A percentile compares a stretch with the other conserved stretches of the same genome.
These are phyloP conservation scores for Holothuria leucospilota DNA, from an alignment of 53 echinoderm and acorn worm species.

Conservation along the genomic window DNA sequence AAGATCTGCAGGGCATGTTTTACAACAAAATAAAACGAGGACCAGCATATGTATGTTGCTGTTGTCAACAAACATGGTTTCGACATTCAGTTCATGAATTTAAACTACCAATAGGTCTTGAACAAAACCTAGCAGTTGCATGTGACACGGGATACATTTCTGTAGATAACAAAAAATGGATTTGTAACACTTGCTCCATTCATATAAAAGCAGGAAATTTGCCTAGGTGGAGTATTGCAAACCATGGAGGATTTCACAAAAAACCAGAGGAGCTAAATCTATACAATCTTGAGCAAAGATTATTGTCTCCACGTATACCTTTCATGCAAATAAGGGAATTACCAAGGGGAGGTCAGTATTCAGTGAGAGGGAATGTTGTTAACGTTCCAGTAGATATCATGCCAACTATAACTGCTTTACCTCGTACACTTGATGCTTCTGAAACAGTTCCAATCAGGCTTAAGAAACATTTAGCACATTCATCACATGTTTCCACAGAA, in stretches of 20 bases:
- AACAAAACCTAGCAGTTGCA: no score
- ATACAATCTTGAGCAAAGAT: constrained; percentile 29
- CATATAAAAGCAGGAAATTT: neutral
- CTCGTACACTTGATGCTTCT: constrained; percentile 7
- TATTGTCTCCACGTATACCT: constrained; percentile 49
- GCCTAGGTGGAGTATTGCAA: neutral
- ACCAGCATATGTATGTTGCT: constrained; percentile 39
- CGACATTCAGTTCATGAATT: neutral
- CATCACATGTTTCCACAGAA: neutral
- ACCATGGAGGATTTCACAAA: constrained; percentile 13
- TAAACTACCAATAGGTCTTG: neutral
- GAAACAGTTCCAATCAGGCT: constrained; percentile 17
- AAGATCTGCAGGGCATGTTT: no score
- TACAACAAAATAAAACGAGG: neutral
- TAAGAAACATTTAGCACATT: constrained; percentile 8
- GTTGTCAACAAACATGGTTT: constrained; percentile 54
- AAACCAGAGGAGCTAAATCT: constrained; percentile 30
- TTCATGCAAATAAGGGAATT: constrained; percentile 61
- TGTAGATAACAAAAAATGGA: constrained; percentile 15
- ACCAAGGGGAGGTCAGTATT: constrained; percentile 50
- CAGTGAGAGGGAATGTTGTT: constrained; percentile 47
- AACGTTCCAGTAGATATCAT: constrained; percentile 50
- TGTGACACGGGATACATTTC: neutral
- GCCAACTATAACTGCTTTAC: constrained; percentile 34
- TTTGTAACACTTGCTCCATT: constrained; percentile 30